Percentiles rank a stretch among this genome's conserved stretches.
Evolutionary conservation across 2,113 vertebrate genomes (phyloP).

Genomic region (Leucoraja erinaceus): DNA sequence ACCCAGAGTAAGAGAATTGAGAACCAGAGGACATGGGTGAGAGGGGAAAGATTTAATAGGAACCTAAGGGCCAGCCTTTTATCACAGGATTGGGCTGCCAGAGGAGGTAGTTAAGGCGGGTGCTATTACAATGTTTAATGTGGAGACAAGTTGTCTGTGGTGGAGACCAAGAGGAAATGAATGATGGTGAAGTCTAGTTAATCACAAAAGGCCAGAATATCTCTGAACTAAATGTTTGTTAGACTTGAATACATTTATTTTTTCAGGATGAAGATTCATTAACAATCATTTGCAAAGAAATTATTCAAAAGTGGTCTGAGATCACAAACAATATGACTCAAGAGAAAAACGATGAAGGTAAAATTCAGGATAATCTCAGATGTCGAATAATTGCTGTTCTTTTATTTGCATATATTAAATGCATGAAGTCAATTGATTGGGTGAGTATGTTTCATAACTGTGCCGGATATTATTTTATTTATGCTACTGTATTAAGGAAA

Average conservation of each 20-base stretch:
- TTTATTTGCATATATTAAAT: constrained; percentile 37
- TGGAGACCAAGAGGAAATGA: too few species aligned
- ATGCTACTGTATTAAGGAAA: neutral
- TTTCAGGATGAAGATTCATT: constrained; percentile 78
- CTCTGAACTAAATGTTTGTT: neutral
- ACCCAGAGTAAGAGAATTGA: too few species aligned
- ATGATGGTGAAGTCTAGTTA: too few species aligned
- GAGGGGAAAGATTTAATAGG: too few species aligned
- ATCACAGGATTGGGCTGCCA: too few species aligned
- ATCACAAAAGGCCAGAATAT: neutral
- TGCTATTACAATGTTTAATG: too few species aligned
- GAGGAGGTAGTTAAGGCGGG: too few species aligned
- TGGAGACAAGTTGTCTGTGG: too few species aligned
- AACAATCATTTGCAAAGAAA: constrained; percentile 75
- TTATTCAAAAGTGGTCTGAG: constrained; percentile 79
- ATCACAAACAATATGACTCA: constrained; percentile 49
- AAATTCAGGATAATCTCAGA: constrained; percentile 28
- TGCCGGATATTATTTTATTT: neutral
- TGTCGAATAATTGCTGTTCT: constrained; percentile 29
- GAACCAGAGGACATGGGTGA: too few species aligned
- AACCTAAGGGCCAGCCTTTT: too few species aligned
- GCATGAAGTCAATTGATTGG: constrained; percentile 30
- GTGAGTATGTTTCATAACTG: constrained; percentile 11
- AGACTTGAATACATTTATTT: neutral
- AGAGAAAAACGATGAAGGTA: constrained; percentile 64